These are phyloP conservation scores for Jaculus jaculus DNA, from an alignment of 2,113 vertebrate species.

Conservation along the genomic window DNA sequence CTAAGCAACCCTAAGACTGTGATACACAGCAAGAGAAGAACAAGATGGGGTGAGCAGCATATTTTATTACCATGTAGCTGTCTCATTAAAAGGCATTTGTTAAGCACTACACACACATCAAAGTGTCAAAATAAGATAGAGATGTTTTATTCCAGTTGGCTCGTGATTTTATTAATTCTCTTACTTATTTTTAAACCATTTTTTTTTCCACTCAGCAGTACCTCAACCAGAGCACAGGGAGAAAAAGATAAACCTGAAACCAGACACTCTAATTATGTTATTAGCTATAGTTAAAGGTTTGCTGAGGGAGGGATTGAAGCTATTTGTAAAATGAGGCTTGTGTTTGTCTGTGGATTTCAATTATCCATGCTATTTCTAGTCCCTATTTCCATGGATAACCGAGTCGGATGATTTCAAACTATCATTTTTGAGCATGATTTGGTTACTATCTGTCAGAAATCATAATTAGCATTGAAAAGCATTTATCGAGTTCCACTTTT, in stretches of 20 bases:
- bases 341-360: slow-evolving; percentile 59
- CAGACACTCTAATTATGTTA: slow-evolving; percentile 54
- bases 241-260: slow-evolving; percentile 23
- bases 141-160: slow-evolving; percentile 12
- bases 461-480: slow-evolving; percentile 54
- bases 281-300: slow-evolving; percentile 63
- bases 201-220: neutral
- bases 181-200: neutral
- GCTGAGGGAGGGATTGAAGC: slow-evolving; percentile 51
- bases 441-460: slow-evolving; percentile 60
- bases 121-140: slow-evolving; percentile 38
- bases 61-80: neutral
- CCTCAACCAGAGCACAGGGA: neutral
- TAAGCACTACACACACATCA: neutral
- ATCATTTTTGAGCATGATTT: slow-evolving; percentile 51
- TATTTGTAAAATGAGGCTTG: slow-evolving; percentile 65
- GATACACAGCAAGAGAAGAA: neutral
- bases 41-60: neutral
- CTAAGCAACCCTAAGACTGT: neutral
- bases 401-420: slow-evolving; percentile 58
- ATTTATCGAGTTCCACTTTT: slow-evolving; percentile 43
- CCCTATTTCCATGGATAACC: slow-evolving; percentile 51
- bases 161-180: slow-evolving; percentile 57
- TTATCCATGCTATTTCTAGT: slow-evolving; percentile 64
- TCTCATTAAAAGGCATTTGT: slow-evolving; percentile 41